Conservation (phyloP, 2,113 vertebrate genomes). For the Anarhynchus alexandrinus region DNA sequence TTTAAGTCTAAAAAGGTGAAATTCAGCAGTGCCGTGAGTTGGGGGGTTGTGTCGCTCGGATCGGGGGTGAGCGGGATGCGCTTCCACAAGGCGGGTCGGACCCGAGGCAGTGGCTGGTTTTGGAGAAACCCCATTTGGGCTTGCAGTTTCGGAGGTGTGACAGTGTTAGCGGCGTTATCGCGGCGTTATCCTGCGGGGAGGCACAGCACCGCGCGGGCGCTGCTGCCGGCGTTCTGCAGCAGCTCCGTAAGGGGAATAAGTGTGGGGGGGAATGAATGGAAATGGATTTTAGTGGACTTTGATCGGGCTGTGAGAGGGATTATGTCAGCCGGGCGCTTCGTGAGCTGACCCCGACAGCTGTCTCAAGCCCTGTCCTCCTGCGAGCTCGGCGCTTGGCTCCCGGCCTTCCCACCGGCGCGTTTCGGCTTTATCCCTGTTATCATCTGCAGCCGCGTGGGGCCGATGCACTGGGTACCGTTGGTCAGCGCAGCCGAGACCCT, state of each 20-base stretch:
- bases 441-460: rapidly evolving
- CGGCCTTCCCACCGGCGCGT: rapidly evolving
- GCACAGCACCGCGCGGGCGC: rapidly evolving
- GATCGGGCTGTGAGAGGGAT: not conserved
- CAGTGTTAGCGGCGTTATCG: rapidly evolving
- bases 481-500: not conserved
- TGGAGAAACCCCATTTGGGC: not conserved
- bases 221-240: not conserved
- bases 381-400: not conserved
- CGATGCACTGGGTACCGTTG: rapidly evolving
- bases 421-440: not conserved
- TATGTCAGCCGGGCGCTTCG: rapidly evolving
- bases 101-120: not conserved
- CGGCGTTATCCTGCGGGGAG: rapidly evolving
- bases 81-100: rapidly evolving
- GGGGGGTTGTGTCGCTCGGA: rapidly evolving
- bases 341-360: not conserved
- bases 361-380: not conserved
- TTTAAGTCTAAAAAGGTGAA: not conserved
- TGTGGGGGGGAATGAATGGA: not conserved
- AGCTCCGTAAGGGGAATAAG: not conserved
- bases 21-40: not conserved
- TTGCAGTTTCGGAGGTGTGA: not conserved
- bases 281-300: not conserved
- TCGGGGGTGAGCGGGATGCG: not conserved